These are phyloP conservation scores for Sinonovacula constricta DNA, from an alignment of 1,140 invertebrate genomes.

Conservation along the genomic window DNA sequence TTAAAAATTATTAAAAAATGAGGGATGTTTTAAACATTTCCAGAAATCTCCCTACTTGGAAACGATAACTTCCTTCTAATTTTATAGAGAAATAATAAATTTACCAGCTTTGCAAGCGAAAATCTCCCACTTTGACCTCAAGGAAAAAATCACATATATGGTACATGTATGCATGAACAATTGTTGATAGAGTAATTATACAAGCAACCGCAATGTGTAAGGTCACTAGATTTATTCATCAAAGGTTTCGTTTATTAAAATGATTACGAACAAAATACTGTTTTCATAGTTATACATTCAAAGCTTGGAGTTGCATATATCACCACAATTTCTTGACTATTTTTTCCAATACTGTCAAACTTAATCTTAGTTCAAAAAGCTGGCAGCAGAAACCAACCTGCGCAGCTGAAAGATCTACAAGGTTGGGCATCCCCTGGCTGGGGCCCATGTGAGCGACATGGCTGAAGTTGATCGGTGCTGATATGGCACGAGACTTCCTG, in stretches of 20 bases:
- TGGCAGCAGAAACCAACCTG: conserved; percentile 13
- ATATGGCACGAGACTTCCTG: conserved; percentile 95
- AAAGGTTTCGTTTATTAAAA: neutral
- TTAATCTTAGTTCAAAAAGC: too few relatives aligned
- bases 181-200: neutral
- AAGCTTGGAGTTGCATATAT: neutral
- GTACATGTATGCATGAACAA: too few relatives aligned
- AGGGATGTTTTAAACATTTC: too few relatives aligned
- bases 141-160: too few relatives aligned
- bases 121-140: too few relatives aligned
- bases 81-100: too few relatives aligned
- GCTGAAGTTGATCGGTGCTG: conserved; percentile 98
- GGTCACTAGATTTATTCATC: neutral
- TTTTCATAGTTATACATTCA: neutral
- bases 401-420: conserved; percentile 93
- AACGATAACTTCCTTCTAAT: too few relatives aligned
- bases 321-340: too few relatives aligned
- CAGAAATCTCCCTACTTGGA: too few relatives aligned
- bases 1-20: too few relatives aligned
- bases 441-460: conserved; percentile 99
- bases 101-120: too few relatives aligned
- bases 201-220: neutral
- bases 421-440: conserved; percentile 88
- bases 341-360: too few relatives aligned
- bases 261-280: neutral